Percentiles rank a stretch among this genome's conserved stretches.
Conservation (phyloP, 2,113 vertebrate genomes). For the Pelmatolapia mariae region DNA sequence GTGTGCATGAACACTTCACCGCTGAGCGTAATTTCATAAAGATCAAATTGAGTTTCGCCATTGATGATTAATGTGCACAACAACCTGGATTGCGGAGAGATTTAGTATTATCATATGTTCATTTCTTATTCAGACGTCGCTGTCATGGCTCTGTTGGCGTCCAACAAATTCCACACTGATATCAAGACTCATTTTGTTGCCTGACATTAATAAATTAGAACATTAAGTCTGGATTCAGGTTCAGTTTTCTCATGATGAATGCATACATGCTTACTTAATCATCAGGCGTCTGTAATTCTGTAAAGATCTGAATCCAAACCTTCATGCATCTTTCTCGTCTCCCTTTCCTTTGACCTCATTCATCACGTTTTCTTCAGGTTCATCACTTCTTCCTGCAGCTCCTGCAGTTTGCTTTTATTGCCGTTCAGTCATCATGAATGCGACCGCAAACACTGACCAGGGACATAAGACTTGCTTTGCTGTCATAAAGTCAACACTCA, state of each 20-base stretch:
- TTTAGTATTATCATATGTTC: background rate
- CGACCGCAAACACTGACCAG: slow-evolving; percentile 21
- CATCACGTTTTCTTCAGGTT: background rate
- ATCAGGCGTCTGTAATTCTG: background rate
- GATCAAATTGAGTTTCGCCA: background rate
- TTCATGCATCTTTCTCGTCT: background rate
- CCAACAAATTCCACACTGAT: background rate
- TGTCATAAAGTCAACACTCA: slow-evolving; percentile 5
- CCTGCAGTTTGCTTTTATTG: slow-evolving; percentile 24
- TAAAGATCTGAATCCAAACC: background rate
- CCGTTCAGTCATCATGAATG: slow-evolving; percentile 34
- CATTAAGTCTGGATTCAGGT: background rate
- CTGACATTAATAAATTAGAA: background rate
- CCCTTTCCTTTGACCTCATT: background rate
- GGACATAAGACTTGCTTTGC: slow-evolving; percentile 34
- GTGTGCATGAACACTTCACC: background rate
- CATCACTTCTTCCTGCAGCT: slow-evolving; percentile 15
- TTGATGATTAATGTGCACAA: slow-evolving; percentile 18
- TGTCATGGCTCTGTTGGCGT: background rate
- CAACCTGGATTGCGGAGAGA: background rate
- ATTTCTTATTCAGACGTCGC: background rate
- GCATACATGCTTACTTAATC: background rate
- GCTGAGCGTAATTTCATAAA: slow-evolving; percentile 4
- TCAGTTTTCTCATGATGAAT: background rate
- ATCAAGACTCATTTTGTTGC: background rate